Base-by-base conservation (phyloP, 2,113 vertebrate species). In the Hucho hucho region DNA sequence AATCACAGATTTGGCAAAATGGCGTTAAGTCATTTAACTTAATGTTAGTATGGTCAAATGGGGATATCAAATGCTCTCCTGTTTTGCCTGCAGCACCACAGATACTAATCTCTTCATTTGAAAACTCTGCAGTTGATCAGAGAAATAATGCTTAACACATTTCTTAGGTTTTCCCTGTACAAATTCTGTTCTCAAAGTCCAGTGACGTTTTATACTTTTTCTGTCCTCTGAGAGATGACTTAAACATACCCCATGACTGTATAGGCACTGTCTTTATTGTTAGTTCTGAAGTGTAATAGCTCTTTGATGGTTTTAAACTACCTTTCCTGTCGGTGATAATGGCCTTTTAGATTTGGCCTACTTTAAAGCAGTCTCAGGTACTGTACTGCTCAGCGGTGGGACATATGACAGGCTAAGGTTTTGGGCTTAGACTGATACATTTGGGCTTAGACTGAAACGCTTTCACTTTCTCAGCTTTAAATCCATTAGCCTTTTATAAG, bases 1-100 rank as follows among this genome's bases (percentile, higher is more conserved):
- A 84, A 87, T 89, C 73, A 77, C 83, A 83, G 78, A 85, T 81
- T 84, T 78, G 77, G 82, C 75, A 80, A 79, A 86, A 86, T 76
- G 63, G 49, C 76, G 79, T 88, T 81, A 77, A 85, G 81, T 66
- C 64, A 79, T 76, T 83, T 84, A 86, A 86, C 65, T 83, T 71
- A 71, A 85, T 28, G 78, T 73, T 81, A 70, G 58, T 74, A 7
- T 0, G 0, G 77, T 74, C 86, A 83, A 66, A 81, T 80, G 72
- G 77, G 80, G 80, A 88, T 85, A 85, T 87, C 84, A 79, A 76
- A 78, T 87, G 81, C 83, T 81, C 65, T 73, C 72, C 81, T 81
- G 22, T 49, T 79, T 80, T 77, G 84, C 78, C 79, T 83, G 74
- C 64, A 73, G 79, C 69, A 24, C 79, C 4, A 14, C 49, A 83